Percentiles rank a stretch among this genome's conserved stretches.
Conservation (phyloP, 2,888 invertebrate genomes). For the Idaea straminata region DNA sequence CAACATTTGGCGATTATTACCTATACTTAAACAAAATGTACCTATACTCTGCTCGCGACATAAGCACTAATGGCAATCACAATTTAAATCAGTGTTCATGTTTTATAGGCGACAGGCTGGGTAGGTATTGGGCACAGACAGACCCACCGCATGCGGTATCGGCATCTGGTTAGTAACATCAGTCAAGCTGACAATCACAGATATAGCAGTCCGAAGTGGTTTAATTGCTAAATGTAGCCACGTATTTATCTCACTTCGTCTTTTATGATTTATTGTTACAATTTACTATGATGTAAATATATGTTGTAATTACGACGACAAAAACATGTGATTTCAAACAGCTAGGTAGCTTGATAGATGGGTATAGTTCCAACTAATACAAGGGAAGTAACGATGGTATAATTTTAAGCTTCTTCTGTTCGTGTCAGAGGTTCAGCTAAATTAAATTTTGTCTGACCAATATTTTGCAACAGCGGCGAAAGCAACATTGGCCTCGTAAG, state of each 20-base stretch:
- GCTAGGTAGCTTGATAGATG: background rate
- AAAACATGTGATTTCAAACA: background rate
- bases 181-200: constrained; percentile 63
- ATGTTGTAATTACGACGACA: background rate
- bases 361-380: background rate
- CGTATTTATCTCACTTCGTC: constrained; percentile 35
- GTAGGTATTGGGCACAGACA: constrained; percentile 21
- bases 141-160: constrained; percentile 61
- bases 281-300: constrained; percentile 20
- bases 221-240: constrained; percentile 42
- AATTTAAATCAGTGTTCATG: constrained; percentile 24
- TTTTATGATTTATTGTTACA: constrained; percentile 37
- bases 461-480: no score
- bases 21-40: background rate
- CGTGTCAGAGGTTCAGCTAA: no score
- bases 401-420: no score
- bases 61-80: constrained; percentile 17
- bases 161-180: constrained; percentile 76
- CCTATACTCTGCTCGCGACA: background rate
- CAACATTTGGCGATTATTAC: background rate
- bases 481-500: no score
- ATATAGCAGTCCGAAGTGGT: constrained; percentile 49
- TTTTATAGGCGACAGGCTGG: constrained; percentile 43
- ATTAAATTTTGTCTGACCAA: no score
- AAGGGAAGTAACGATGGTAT: no score